Evolutionary conservation across 2,113 vertebrate genomes (phyloP), one percentile per base, ranked within the genome.

Genomic region (Acinonyx jubatus): DNA sequence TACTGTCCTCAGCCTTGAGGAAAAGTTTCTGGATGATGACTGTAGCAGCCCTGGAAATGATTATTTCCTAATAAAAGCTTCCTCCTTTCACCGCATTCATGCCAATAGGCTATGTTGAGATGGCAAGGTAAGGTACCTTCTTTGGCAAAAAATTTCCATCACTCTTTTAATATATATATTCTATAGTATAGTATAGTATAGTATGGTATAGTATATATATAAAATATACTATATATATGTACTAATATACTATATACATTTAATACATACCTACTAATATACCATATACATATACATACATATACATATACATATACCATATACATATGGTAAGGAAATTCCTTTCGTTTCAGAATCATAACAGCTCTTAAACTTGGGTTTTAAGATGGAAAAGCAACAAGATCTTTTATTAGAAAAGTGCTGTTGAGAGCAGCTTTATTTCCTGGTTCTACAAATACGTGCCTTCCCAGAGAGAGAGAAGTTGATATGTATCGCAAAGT

Each of bases 341-440:
- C 38, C 81, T 95, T 81, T 96, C 23, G 57, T 1, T 23, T 5
- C 4, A 66, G 36, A 55, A 12, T 21, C 50, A 57, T 55, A 96
- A 92, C 45, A 78, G 14, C 61, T 95, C 81, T 86, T 90, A 89
- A 96, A 61, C 36, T 63, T 63, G 27, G 31, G n/a, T 48, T 96
- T 97, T 89, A 97, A 96, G 93, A 93, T 91, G 93, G 95, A 97
- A 98, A 98, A 90, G 23, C 41, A 31, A 96, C 1, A 3, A 93
- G 81, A 57, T 1, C n/a, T 97, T 91, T 91, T 97, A 61, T 88
- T 83, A 12, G 94, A 96, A 96, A 45, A 83, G 73, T 11, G 36
- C 48, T 13, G 48, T 0, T 76, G 36, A 95, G 55, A 57, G 78
- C 38, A 18, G 79, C 21, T 97, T 57, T 85, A 95, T 96, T 97